These are phyloP conservation scores for Notocelia uddmanniana DNA, from an alignment of 2,888 invertebrate species.

Conservation along the genomic window DNA sequence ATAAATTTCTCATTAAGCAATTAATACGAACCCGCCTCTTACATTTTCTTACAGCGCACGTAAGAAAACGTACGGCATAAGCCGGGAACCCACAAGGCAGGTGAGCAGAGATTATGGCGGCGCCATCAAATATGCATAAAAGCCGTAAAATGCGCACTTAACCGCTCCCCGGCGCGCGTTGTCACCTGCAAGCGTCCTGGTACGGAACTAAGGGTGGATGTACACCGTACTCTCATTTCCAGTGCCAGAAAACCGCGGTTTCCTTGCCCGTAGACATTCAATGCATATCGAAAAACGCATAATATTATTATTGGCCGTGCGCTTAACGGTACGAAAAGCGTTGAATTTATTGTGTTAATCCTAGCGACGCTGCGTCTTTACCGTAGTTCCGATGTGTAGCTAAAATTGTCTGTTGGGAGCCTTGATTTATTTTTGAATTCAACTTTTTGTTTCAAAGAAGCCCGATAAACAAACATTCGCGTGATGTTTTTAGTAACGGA, in stretches of 20 bases:
- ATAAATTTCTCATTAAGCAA: conserved; percentile 13
- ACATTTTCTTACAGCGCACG: conserved; percentile 37
- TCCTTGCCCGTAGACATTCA: too few relatives aligned
- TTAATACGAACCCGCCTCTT: conserved; percentile 9
- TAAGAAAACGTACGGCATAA: conserved; percentile 42
- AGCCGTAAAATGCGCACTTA: conserved; percentile 86
- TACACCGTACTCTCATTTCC: background rate
- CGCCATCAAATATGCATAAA: conserved; percentile 86
- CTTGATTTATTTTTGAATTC: background rate
- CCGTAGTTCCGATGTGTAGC: background rate
- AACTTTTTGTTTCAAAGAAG: background rate
- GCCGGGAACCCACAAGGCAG: conserved; percentile 50
- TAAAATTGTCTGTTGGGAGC: background rate
- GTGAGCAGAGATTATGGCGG: conserved; percentile 80
- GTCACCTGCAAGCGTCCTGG: conserved; percentile 68
- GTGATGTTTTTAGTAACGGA: background rate
- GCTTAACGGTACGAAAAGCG: too few relatives aligned
- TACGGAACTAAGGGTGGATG: conserved; percentile 39
- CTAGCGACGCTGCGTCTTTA: background rate
- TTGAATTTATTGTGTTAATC: too few relatives aligned
- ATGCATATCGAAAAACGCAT: too few relatives aligned
- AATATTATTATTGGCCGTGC: too few relatives aligned
- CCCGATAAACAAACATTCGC: background rate
- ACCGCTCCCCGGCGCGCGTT: conserved; percentile 77
- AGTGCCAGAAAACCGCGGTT: too few relatives aligned